A percentile compares a stretch with the other conserved stretches of the same genome.
phyloP scores from a whole-genome alignment of 2,888 invertebrate species.

The Ormyrus thymus region DNA sequence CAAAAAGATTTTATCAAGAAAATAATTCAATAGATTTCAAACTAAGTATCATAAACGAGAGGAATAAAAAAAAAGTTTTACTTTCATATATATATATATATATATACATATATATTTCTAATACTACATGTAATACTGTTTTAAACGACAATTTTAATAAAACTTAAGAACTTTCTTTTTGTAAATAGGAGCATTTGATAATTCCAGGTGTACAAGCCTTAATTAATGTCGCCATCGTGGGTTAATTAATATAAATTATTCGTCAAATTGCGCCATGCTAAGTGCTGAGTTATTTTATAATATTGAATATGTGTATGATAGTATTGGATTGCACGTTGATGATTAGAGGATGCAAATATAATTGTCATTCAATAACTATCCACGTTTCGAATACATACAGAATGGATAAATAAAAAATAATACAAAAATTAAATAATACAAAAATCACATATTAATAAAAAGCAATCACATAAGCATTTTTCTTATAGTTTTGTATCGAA shows the following conservation, averaged over 20 bases:
- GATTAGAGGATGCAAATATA: conserved; percentile 61
- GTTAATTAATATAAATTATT: conserved; percentile 47
- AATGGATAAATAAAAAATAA: conserved; percentile 77
- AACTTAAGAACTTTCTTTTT: no score
- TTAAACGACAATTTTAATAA: no score
- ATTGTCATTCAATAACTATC: conserved; percentile 65
- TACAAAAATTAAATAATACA: conserved; percentile 31
- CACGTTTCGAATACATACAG: conserved; percentile 79
- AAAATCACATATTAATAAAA: conserved; percentile 35
- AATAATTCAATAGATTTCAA: no score
- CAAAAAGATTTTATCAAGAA: no score
- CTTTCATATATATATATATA: no score
- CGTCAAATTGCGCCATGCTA: conserved; percentile 49
- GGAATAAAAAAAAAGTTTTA: no score
- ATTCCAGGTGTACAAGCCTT: conserved; percentile 45
- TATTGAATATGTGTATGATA: conserved; percentile 38
- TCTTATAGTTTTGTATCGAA: not conserved
- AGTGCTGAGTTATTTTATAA: conserved; percentile 47
- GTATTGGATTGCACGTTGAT: conserved; percentile 49
- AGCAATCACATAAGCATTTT: conserved; percentile 36
- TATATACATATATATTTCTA: no score
- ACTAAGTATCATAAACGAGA: no score
- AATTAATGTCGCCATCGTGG: conserved; percentile 47
- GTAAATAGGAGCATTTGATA: not conserved
- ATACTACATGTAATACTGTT: no score